phyloP scores from a whole-genome alignment of 2,888 invertebrate species.

The Hypomecis atomaria region DNA sequence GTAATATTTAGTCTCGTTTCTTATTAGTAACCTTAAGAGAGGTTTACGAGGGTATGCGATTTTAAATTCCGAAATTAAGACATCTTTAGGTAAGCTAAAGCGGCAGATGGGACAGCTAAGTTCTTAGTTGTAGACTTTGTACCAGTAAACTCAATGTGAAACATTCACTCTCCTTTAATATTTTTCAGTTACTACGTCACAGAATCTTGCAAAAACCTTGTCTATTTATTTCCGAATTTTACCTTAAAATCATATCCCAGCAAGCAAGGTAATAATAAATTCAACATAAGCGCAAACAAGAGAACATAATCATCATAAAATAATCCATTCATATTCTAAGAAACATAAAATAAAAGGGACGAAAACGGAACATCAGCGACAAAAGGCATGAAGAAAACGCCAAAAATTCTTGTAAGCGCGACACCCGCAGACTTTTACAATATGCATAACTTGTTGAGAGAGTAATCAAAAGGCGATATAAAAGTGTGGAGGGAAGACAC shows the following conservation, averaged over 20 bases:
- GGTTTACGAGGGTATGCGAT: too few relatives aligned
- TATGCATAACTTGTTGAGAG: constrained; percentile 84
- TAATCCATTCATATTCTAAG: constrained; percentile 22
- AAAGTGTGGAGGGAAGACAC: constrained; percentile 79
- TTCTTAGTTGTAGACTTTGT: too few relatives aligned
- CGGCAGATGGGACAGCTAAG: too few relatives aligned
- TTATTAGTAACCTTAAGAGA: neutral
- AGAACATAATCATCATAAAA: constrained; percentile 60
- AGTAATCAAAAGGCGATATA: constrained; percentile 85
- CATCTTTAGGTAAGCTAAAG: too few relatives aligned
- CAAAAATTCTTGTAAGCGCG: constrained; percentile 72
- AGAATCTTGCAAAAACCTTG: too few relatives aligned
- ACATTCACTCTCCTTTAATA: too few relatives aligned
- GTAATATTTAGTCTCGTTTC: constrained; percentile 27
- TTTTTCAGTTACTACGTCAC: too few relatives aligned
- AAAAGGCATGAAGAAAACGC: constrained; percentile 69
- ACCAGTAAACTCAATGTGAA: too few relatives aligned
- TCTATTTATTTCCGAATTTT: constrained; percentile 13
- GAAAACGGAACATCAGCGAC: constrained; percentile 72
- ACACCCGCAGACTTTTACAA: constrained; percentile 75
- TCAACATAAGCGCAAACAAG: constrained; percentile 25
- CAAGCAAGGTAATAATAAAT: constrained; percentile 27
- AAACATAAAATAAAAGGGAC: constrained; percentile 73
- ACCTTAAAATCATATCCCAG: constrained; percentile 15
- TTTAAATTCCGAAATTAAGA: too few relatives aligned